Conservation (phyloP, 2,888 invertebrate species). For the Agrochola lychnidis region DNA sequence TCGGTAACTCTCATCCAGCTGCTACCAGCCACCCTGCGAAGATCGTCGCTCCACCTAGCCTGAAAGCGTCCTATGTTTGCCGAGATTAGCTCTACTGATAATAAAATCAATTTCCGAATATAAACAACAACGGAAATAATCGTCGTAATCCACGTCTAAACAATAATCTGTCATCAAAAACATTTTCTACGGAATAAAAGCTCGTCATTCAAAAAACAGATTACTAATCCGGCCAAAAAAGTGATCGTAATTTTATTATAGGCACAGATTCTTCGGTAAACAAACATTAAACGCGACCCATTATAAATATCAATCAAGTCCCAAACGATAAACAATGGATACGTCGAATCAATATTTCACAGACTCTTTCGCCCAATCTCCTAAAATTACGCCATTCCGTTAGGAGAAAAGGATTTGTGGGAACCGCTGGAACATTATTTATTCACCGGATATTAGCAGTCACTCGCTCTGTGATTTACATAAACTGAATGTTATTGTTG, state of each 20-base stretch:
- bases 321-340: slow-evolving; percentile 68
- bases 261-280: slow-evolving; percentile 23
- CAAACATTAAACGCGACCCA: slow-evolving; percentile 35
- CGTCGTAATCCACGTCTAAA: not conserved
- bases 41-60: too few relatives aligned
- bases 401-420: slow-evolving; percentile 74
- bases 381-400: slow-evolving; percentile 60
- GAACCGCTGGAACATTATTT: slow-evolving; percentile 77
- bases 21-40: too few relatives aligned
- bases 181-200: slow-evolving; percentile 5
- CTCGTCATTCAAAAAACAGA: slow-evolving; percentile 13
- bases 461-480: slow-evolving; percentile 79
- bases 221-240: slow-evolving; percentile 18
- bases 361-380: slow-evolving; percentile 66
- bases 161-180: slow-evolving; percentile 6
- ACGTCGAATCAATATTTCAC: slow-evolving; percentile 72
- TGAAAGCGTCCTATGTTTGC: too few relatives aligned
- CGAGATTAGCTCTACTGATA: not conserved
- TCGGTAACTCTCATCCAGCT: too few relatives aligned
- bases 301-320: slow-evolving; percentile 53
- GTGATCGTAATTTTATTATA: slow-evolving; percentile 1
- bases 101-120: slow-evolving; percentile 18
- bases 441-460: slow-evolving; percentile 82
- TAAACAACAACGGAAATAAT: slow-evolving; percentile 14
- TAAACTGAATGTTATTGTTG: slow-evolving; percentile 76